Conservation (phyloP, 2,113 vertebrate genomes). For the Peromyscus polionotus region DNA sequence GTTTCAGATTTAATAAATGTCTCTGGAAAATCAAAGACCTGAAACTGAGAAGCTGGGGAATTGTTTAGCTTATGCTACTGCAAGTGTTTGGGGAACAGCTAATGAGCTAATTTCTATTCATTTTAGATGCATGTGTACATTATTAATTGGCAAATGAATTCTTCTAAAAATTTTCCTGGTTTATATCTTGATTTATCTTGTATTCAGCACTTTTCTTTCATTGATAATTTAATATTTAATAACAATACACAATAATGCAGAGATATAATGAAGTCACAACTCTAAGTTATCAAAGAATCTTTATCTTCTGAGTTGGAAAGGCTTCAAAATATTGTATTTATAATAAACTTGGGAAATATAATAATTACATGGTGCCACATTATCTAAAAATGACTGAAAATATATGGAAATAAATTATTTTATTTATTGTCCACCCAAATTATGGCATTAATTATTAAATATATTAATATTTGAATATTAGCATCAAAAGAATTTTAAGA, state of each 20-base stretch:
- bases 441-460: neutral
- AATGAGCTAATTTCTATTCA: constrained; percentile 69
- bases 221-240: constrained; percentile 76
- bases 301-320: constrained; percentile 17
- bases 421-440: constrained; percentile 25
- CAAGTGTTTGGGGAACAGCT: constrained; percentile 1
- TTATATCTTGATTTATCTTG: constrained; percentile 54
- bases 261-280: constrained; percentile 59
- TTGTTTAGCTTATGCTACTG: neutral
- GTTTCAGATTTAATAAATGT: constrained; percentile 58
- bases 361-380: constrained; percentile 34
- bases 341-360: constrained; percentile 50
- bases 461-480: neutral
- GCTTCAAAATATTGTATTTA: constrained; percentile 25
- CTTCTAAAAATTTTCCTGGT: constrained; percentile 35
- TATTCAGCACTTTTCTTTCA: constrained; percentile 54
- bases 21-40: constrained; percentile 47
- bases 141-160: constrained; percentile 71
- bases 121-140: constrained; percentile 52
- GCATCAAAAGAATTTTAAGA: neutral
- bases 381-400: neutral
- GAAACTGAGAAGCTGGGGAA: constrained; percentile 20
- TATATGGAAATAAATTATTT: neutral
- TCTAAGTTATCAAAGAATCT: neutral
- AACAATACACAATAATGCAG: constrained; percentile 5